Base-by-base conservation (phyloP, 2,888 invertebrate genomes). In the Leuctra nigra region DNA sequence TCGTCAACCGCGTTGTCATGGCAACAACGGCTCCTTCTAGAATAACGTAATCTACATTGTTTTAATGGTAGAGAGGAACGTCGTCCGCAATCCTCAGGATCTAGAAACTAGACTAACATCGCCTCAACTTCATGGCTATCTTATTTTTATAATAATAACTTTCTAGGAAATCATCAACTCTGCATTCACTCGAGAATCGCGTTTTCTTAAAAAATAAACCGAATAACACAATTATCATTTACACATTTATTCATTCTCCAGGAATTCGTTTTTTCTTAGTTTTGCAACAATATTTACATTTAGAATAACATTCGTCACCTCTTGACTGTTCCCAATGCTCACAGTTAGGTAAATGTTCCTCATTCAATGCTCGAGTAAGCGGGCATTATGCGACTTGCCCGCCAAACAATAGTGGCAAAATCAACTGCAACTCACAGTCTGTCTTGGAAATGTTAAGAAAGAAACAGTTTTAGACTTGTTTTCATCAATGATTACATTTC, bases 241-340 rank as follows among this genome's bases (percentile, higher is more conserved):
- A 57, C 35, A 52, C 39, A 54, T 38, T 23, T 54, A 59, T 54
- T 61, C 61, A 61, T 60, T 60, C 60, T 54, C 58, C 61, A 62
- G 61, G 59, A 62, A 62, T 62, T 59, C 57, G 54, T 55, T 60
- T 59, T 38, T 53, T 56, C 59, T 53, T 60, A 60, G 58, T 61
- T 73, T 73, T 73, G 69, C 75, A 76, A 76, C 75, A 75, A 74
- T 76, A 76, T 76, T 72, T 76, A 76, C 76, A 76, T 76, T 76
- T 76, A 76, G 76, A 76, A 75, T 75, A 72, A 75, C 61, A 60
- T 60, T 59, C 56, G 62, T 58, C 59, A 55, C 61, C 54, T 23
- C 35, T 50, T 33, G 35, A 16, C 48, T 48, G 25, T 48, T 35
- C 29, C 29, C 50, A n/a, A n/a, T n/a, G n/a, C n/a, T n/a, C n/a